Conservation (phyloP, 2,113 vertebrate genomes). For the Eurystomus gularis region DNA sequence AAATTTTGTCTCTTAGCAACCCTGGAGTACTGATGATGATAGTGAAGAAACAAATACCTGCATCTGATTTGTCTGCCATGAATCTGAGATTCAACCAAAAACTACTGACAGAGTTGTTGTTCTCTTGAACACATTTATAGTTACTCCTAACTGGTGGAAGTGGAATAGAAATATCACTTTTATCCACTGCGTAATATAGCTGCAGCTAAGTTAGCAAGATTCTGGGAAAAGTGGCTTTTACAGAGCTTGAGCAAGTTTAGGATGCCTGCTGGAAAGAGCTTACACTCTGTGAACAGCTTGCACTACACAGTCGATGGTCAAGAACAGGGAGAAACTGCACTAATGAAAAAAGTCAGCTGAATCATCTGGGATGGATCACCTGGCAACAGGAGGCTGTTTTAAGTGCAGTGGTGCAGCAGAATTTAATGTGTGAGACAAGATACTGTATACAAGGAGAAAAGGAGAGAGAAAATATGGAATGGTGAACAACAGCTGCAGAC, state of each 20-base stretch:
- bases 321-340: neutral
- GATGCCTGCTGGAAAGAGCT: neutral
- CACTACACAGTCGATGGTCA: neutral
- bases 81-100: neutral
- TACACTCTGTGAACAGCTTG: neutral
- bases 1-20: neutral
- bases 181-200: neutral
- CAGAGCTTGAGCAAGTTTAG: neutral
- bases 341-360: conserved; percentile 3
- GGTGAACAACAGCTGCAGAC: neutral
- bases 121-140: neutral
- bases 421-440: neutral
- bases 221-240: neutral
- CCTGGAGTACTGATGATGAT: neutral
- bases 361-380: neutral
- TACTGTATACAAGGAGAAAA: neutral
- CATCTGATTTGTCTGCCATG: neutral
- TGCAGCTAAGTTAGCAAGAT: neutral
- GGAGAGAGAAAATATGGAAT: neutral
- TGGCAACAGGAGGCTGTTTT: neutral
- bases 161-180: neutral
- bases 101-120: neutral
- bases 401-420: neutral
- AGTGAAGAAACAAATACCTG: neutral
- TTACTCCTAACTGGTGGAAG: neutral